A percentile compares a stretch with the other conserved stretches of the same genome.
Evolutionary conservation across 2,888 invertebrate genomes (phyloP).

Genomic region (Crioceris asparagi): DNA sequence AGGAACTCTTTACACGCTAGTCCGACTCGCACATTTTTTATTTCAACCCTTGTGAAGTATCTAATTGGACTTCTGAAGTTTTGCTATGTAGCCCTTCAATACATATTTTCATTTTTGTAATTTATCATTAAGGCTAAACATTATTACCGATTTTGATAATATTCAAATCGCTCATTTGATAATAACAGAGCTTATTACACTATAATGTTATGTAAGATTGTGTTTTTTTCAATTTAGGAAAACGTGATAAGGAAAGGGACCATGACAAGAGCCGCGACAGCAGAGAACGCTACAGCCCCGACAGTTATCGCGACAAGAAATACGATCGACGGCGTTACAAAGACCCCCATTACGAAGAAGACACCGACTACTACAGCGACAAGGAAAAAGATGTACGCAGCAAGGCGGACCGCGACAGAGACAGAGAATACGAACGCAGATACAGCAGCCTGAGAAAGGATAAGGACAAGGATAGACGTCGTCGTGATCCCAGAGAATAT

Average conservation of each 20-base stretch:
- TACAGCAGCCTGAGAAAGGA: slow-evolving; percentile 33
- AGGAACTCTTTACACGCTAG: too few relatives aligned
- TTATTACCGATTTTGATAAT: too few relatives aligned
- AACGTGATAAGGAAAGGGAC: slow-evolving; percentile 18
- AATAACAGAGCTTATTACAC: too few relatives aligned
- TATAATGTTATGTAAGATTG: too few relatives aligned
- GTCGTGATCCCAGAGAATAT: slow-evolving; percentile 34
- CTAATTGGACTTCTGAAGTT: too few relatives aligned
- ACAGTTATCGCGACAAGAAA: slow-evolving; percentile 22
- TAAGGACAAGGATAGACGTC: slow-evolving; percentile 35
- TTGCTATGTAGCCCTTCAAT: too few relatives aligned
- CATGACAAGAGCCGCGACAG: slow-evolving; percentile 17
- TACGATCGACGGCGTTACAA: slow-evolving; percentile 29
- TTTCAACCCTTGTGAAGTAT: too few relatives aligned
- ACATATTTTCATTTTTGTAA: too few relatives aligned
- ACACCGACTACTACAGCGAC: slow-evolving; percentile 59
- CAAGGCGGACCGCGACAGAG: slow-evolving; percentile 31
- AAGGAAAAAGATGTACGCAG: slow-evolving; percentile 44
- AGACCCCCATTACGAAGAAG: slow-evolving; percentile 48
- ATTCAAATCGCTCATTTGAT: too few relatives aligned
- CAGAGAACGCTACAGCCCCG: slow-evolving; percentile 16
- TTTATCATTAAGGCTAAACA: too few relatives aligned
- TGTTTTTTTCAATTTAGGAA: slow-evolving; percentile 6
- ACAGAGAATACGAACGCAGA: slow-evolving; percentile 34
- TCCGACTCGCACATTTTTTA: too few relatives aligned